These are phyloP conservation scores for Chrysolina americana DNA, from an alignment of 2,888 invertebrate species.

Conservation along the genomic window DNA sequence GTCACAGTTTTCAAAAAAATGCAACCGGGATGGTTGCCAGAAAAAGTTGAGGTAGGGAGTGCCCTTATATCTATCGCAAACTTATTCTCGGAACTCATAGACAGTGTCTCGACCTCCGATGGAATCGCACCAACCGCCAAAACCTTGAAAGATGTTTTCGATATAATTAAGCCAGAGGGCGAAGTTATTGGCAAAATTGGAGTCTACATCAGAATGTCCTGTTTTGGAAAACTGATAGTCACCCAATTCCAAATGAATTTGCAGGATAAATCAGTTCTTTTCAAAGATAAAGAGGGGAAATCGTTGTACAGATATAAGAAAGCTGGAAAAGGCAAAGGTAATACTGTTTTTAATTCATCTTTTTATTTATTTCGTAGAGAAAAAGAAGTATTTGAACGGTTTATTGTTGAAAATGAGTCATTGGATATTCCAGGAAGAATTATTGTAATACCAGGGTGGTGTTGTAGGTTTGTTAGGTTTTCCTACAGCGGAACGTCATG, in stretches of 20 bases:
- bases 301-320: constrained; percentile 68
- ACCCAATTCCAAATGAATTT: constrained; percentile 76
- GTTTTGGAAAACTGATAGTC: constrained; percentile 77
- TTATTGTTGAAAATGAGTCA: no score
- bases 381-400: no score
- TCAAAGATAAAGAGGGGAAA: constrained; percentile 68
- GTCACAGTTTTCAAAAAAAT: constrained; percentile 75
- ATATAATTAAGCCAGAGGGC: constrained; percentile 68
- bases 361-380: no score
- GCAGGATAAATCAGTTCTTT: constrained; percentile 68
- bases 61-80: constrained; percentile 75
- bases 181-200: constrained; percentile 73
- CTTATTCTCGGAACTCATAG: constrained; percentile 74
- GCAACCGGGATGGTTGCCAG: constrained; percentile 76
- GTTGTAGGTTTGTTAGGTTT: no score
- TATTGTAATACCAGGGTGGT: no score
- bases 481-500: no score
- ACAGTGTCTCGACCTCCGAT: constrained; percentile 66
- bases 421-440: no score
- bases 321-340: constrained; percentile 51
- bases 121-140: constrained; percentile 70
- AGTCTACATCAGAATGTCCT: constrained; percentile 77
- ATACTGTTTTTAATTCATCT: no score
- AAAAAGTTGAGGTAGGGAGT: constrained; percentile 73
- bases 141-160: constrained; percentile 76